These are phyloP conservation scores for Eupeodes luniger DNA, from an alignment of 2,888 invertebrate species.

Conservation along the genomic window DNA sequence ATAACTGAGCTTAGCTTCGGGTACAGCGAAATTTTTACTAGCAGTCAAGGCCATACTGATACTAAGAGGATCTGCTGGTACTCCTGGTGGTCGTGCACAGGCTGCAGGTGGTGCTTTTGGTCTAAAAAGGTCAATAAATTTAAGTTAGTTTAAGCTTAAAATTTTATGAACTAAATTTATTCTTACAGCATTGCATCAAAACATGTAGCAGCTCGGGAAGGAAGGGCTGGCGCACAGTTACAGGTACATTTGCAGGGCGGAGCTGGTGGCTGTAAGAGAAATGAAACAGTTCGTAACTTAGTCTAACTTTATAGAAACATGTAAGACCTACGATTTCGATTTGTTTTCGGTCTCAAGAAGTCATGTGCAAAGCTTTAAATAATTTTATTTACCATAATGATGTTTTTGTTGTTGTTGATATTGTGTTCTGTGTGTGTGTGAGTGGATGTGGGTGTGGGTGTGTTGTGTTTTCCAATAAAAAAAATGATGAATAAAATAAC, in stretches of 20 bases:
- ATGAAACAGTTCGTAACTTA: constrained; percentile 55
- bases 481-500: constrained; percentile 32
- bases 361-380: constrained; percentile 23
- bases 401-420: constrained; percentile 38
- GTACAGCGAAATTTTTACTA: constrained; percentile 82
- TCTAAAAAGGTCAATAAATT: constrained; percentile 21
- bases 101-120: not conserved
- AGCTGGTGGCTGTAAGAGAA: constrained; percentile 39
- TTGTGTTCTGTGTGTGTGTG: constrained; percentile 29
- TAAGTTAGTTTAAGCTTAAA: not conserved
- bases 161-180: not conserved
- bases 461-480: not conserved
- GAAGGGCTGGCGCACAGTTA: not conserved
- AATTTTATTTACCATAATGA: constrained; percentile 8
- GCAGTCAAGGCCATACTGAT: constrained; percentile 84
- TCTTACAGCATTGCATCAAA: constrained; percentile 36
- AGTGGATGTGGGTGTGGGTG: constrained; percentile 25
- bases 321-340: constrained; percentile 54
- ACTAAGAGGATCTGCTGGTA: constrained; percentile 85
- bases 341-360: constrained; percentile 41
- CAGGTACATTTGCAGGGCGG: constrained; percentile 29
- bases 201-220: constrained; percentile 49
- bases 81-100: constrained; percentile 18
- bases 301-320: constrained; percentile 23
- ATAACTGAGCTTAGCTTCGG: constrained; percentile 85